Conservation (phyloP, 1,140 invertebrate genomes). For the Heliconius hermathena region DNA sequence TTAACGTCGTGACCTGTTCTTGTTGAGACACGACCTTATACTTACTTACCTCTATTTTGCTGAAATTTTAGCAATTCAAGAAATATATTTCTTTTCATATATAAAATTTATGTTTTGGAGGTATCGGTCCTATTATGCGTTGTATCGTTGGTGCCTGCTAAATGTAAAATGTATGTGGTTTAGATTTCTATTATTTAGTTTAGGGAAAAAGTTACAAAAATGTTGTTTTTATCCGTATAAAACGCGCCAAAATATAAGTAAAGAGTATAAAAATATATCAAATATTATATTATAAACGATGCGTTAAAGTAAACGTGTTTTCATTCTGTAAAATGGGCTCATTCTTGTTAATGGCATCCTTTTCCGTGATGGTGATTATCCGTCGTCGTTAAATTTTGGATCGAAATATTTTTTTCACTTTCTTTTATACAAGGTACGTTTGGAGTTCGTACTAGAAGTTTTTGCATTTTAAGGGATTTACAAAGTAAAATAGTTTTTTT, state of each 20-base stretch:
- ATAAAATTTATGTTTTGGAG: no score
- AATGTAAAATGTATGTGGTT: no score
- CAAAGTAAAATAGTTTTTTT: no score
- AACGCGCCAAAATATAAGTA: no score
- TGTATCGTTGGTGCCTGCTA: no score
- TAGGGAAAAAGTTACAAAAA: no score
- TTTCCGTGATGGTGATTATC: neutral
- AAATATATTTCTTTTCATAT: no score
- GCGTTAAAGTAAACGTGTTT: neutral
- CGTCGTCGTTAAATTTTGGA: neutral
- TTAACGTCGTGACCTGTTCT: slow-evolving; percentile 15
- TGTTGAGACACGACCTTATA: neutral
- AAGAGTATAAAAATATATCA: neutral
- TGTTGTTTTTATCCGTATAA: no score
- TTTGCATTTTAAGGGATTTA: neutral
- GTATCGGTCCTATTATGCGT: no score
- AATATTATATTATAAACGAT: neutral
- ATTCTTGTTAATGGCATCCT: slow-evolving; percentile 7
- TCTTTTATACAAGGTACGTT: neutral
- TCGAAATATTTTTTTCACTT: neutral
- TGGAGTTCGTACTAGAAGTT: neutral
- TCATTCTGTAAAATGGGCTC: neutral
- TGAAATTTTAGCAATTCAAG: neutral
- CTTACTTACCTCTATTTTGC: neutral
- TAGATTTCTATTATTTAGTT: no score